These are phyloP conservation scores for Aphaenogaster ashmeadi DNA, from an alignment of 1,140 invertebrate genomes.

Conservation along the genomic window DNA sequence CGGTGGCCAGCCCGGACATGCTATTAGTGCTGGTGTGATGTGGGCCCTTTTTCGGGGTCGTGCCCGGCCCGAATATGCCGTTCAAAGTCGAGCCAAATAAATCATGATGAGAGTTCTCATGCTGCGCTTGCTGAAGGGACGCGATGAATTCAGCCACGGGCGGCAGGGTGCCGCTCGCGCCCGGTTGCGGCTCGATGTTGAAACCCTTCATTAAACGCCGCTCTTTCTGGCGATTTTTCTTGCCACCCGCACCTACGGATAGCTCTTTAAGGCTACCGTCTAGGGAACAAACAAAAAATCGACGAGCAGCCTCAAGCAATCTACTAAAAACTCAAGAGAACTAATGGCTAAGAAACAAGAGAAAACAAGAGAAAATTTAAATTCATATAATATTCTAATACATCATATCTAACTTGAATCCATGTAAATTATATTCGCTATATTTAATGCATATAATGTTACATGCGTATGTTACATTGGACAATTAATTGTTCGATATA, in stretches of 20 bases:
- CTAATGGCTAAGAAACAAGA: neutral
- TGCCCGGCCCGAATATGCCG: slow-evolving; percentile 83
- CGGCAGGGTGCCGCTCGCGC: slow-evolving; percentile 88
- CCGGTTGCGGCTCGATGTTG: slow-evolving; percentile 93
- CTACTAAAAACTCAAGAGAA: slow-evolving; percentile 76
- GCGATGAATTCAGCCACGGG: slow-evolving; percentile 93
- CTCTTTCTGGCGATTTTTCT: slow-evolving; percentile 97
- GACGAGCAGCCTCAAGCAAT: slow-evolving; percentile 69
- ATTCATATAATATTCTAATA: neutral
- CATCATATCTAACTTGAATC: neutral
- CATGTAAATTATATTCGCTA: neutral
- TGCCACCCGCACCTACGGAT: slow-evolving; percentile 93
- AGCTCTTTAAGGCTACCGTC: slow-evolving; percentile 85
- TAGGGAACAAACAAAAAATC: slow-evolving; percentile 78
- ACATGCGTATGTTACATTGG: neutral
- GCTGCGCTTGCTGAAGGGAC: slow-evolving; percentile 89
- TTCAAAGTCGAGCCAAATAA: slow-evolving; percentile 86
- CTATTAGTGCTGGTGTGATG: slow-evolving; percentile 90
- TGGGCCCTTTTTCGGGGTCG: slow-evolving; percentile 87
- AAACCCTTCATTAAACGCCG: slow-evolving; percentile 97
- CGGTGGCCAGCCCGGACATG: slow-evolving; percentile 78
- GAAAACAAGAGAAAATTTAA: neutral
- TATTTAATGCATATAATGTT: neutral
- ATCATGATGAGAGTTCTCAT: slow-evolving; percentile 85
- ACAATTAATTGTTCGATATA: neutral